These are phyloP conservation scores for Harpagifer antarcticus DNA, from an alignment of 2,797 vertebrate genomes.

Conservation along the genomic window DNA sequence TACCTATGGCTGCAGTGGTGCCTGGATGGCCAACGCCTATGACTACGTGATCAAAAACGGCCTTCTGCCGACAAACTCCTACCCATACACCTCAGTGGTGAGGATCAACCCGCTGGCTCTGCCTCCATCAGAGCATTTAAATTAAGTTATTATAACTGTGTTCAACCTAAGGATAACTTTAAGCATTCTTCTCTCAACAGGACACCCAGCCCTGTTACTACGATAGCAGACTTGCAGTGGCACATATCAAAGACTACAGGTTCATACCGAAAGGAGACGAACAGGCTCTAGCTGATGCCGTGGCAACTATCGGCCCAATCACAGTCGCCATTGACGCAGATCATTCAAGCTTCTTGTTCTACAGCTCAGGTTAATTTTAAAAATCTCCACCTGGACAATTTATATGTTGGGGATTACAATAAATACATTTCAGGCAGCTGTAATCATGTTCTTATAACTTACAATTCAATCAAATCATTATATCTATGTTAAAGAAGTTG, in stretches of 20 bases:
- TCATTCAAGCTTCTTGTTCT: slow-evolving; percentile 86
- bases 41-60: slow-evolving; percentile 87
- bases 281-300: slow-evolving; percentile 84
- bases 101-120: slow-evolving; percentile 33
- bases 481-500: neutral
- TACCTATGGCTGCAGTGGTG: slow-evolving; percentile 84
- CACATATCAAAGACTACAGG: slow-evolving; percentile 83
- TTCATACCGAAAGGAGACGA: slow-evolving; percentile 85
- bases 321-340: slow-evolving; percentile 85
- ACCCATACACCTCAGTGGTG: slow-evolving; percentile 92
- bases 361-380: slow-evolving; percentile 82
- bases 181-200: slow-evolving; percentile 57
- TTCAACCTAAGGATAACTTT: neutral
- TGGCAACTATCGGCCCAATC: slow-evolving; percentile 85
- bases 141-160: neutral
- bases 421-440: neutral
- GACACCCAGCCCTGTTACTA: slow-evolving; percentile 85
- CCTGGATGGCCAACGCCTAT: slow-evolving; percentile 87
- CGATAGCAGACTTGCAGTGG: slow-evolving; percentile 75
- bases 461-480: neutral
- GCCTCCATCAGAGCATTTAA: neutral
- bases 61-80: slow-evolving; percentile 89
- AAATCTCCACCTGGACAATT: neutral
- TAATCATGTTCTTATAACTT: neutral
- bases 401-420: neutral